Percentiles rank a stretch among this genome's conserved stretches.
These are phyloP conservation scores for Scortum barcoo DNA, from an alignment of 2,113 vertebrate species.

Conservation along the genomic window DNA sequence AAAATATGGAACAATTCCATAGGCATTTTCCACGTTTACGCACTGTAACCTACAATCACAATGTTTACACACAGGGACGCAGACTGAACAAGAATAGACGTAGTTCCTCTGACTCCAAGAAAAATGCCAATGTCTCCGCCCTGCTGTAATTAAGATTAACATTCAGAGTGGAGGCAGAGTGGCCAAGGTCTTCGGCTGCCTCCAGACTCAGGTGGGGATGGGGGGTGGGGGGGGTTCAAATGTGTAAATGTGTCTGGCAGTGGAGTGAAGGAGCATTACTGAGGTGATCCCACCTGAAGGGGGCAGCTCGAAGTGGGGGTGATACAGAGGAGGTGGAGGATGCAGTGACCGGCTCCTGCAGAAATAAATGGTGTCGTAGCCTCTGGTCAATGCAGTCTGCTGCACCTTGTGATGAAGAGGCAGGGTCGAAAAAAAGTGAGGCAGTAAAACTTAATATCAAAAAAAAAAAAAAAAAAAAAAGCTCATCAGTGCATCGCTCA, in stretches of 20 bases:
- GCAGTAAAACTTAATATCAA: no score
- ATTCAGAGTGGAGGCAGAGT: slow-evolving; percentile 46
- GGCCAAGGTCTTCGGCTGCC: slow-evolving; percentile 49
- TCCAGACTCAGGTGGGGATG: slow-evolving; percentile 58
- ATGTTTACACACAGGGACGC: slow-evolving; percentile 75
- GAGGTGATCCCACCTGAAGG: neutral
- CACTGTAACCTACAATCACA: slow-evolving; percentile 75
- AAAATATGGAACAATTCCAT: slow-evolving; percentile 72
- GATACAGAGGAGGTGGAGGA: neutral
- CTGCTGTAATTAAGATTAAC: slow-evolving; percentile 70
- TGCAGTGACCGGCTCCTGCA: neutral
- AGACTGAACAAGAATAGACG: slow-evolving; percentile 71
- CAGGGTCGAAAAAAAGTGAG: no score
- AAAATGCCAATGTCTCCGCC: slow-evolving; percentile 72
- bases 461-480: neutral
- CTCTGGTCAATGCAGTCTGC: neutral
- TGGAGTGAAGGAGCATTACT: neutral
- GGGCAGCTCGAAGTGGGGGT: neutral
- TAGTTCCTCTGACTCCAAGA: slow-evolving; percentile 75
- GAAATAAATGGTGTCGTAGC: neutral
- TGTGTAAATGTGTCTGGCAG: slow-evolving; percentile 11
- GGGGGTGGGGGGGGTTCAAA: no score
- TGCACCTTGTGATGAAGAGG: neutral
- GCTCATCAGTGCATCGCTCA: neutral
- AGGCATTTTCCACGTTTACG: slow-evolving; percentile 79